These are phyloP conservation scores for Ophion slaviceki DNA, from an alignment of 2,888 invertebrate genomes.

Conservation along the genomic window DNA sequence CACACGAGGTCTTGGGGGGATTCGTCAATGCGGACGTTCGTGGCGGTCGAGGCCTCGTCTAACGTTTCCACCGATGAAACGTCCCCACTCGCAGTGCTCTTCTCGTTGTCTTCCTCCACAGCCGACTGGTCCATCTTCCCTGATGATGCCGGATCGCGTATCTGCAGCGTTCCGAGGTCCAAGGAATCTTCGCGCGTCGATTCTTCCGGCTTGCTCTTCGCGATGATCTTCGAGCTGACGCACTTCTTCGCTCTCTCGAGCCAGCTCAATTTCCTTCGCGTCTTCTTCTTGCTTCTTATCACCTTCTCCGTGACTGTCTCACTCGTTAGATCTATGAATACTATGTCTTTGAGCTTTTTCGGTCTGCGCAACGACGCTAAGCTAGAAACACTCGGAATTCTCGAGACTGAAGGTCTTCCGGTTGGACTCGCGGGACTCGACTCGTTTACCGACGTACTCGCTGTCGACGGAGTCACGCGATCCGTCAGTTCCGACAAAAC, in stretches of 20 bases:
- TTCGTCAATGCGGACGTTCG: constrained; percentile 22
- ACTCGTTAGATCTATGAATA: constrained; percentile 79
- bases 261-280: constrained; percentile 73
- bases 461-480: constrained; percentile 31
- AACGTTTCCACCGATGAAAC: background rate
- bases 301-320: constrained; percentile 75
- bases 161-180: constrained; percentile 33
- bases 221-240: constrained; percentile 52
- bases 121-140: constrained; percentile 11
- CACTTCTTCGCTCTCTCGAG: constrained; percentile 73
- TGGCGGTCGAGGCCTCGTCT: background rate
- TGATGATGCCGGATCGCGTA: constrained; percentile 14
- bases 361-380: constrained; percentile 60
- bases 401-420: constrained; percentile 35
- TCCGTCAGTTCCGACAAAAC: constrained; percentile 38
- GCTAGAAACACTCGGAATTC: constrained; percentile 32
- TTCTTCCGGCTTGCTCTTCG: constrained; percentile 35
- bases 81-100: background rate
- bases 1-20: background rate
- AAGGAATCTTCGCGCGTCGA: constrained; percentile 49
- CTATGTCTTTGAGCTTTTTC: constrained; percentile 75
- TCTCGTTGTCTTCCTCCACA: constrained; percentile 1
- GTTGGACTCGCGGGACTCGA: constrained; percentile 41
- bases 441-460: constrained; percentile 39
- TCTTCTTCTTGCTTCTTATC: constrained; percentile 73